Percentiles rank a stretch among this genome's conserved stretches.
phyloP scores from a whole-genome alignment of 2,113 vertebrate species.

The Sclerurus mexicanus region DNA sequence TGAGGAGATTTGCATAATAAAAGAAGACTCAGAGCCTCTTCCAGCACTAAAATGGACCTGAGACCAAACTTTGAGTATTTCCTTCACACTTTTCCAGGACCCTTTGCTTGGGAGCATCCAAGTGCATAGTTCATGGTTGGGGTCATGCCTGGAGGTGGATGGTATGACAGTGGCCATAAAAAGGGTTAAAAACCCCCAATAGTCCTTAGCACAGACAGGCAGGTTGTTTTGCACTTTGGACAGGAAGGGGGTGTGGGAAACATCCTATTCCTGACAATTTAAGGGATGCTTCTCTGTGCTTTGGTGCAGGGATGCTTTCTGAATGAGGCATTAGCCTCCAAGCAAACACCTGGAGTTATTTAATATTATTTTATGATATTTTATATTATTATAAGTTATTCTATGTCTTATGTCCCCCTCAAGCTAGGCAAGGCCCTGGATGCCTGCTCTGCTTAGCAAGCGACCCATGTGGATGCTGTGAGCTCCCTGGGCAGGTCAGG shows the following conservation, averaged over 20 bases:
- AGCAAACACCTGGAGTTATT: not conserved
- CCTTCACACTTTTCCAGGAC: not conserved
- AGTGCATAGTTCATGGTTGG: not conserved
- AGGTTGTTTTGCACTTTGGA: not conserved
- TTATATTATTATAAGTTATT: not conserved
- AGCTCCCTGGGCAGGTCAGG: not conserved
- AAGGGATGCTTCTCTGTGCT: not conserved
- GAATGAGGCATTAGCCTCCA: not conserved
- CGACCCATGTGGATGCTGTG: accelerated
- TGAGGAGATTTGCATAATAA: conserved; percentile 42
- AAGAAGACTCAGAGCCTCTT: not conserved
- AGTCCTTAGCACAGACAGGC: not conserved
- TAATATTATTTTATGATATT: not conserved
- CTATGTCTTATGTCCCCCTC: not conserved
- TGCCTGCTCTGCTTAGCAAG: not conserved
- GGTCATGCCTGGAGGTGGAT: accelerated
- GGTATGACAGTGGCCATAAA: not conserved
- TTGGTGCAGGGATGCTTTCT: not conserved
- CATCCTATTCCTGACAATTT: not conserved
- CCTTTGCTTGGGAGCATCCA: not conserved
- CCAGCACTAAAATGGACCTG: not conserved
- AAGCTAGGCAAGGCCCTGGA: not conserved
- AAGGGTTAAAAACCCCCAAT: not conserved
- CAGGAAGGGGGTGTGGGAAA: not conserved
- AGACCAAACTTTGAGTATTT: not conserved